These are phyloP conservation scores for Dinocampus coccinellae DNA, from an alignment of 2,888 invertebrate genomes.

Conservation along the genomic window DNA sequence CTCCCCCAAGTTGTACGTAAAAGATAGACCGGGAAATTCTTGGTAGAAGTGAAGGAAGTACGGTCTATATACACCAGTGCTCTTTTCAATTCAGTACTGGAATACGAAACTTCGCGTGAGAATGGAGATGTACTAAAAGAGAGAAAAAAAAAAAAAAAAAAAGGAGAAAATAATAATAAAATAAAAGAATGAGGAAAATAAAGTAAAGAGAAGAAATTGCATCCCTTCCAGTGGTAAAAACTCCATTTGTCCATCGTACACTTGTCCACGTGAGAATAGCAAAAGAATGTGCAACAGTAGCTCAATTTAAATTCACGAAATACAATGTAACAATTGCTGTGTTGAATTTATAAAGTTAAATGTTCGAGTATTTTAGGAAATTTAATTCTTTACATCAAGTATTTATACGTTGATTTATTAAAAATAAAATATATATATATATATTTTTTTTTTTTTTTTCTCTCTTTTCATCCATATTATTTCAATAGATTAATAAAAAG, in stretches of 20 bases:
- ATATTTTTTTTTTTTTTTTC: not conserved
- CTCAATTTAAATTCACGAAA: not conserved
- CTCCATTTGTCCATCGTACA: not conserved
- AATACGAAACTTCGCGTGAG: not conserved
- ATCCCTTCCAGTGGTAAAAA: not conserved
- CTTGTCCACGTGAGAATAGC: not conserved
- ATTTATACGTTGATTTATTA: not conserved
- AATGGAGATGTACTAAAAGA: not conserved
- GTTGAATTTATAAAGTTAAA: no score
- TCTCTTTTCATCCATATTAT: no score
- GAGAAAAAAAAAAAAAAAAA: not conserved
- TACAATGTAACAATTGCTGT: not conserved
- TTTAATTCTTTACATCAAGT: not conserved
- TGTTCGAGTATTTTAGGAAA: no score
- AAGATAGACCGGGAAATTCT: not conserved
- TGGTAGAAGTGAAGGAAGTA: not conserved
- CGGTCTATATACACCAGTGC: not conserved
- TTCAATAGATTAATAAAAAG: not conserved
- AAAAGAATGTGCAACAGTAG: not conserved
- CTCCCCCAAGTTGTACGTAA: conserved; percentile 8
- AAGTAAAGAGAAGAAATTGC: not conserved
- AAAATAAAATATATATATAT: no score
- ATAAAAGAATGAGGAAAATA: not conserved
- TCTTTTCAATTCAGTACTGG: not conserved
- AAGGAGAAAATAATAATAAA: not conserved